Evolutionary conservation across 2,888 invertebrate species (phyloP), one percentile per base, ranked within the genome.

Genomic region (Sarcophaga subvicina): DNA sequence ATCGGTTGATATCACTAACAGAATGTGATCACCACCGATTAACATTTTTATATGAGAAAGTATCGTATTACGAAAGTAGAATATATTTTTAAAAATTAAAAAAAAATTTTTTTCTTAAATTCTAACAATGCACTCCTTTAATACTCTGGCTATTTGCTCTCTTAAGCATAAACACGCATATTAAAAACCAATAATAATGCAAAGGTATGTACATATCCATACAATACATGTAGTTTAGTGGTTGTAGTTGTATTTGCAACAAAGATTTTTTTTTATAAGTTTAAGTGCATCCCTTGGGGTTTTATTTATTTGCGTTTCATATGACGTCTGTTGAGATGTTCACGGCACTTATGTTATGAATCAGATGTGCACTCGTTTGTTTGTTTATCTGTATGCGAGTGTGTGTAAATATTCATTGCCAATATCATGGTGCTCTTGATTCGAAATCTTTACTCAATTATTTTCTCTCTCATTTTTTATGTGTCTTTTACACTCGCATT

Each of bases 271-370:
- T 87, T 81, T 49, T 84, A 87, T 75, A 87, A 67, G 79, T 82
- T 84, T 87, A 87, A 87, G 87, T 87, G 84, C 87, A 84, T 87
- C 84, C 84, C 87, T 87, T 81, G 87, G 82, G 87, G 87, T 84
- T 87, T 87, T 67, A 63, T 83, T 80, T 87, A 67, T 87, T 79
- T 87, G 81, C 69, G 71, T 82, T 84, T 82, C 76, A 73, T 67
- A 76, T 87, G 79, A 66, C 71, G 63, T 76, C 71, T 84, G 62
- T 20, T 37, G 12, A 27, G 20, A 67, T 64, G 12, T 1, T 60
- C 70, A 62, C 54, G 66, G 17, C 54, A 54, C 54, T 14, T 17
- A 54, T 54, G 54, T 37, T 37, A 37, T 37, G 62, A 10, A n/a
- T 62, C 62, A 62, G 10, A 20, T 59, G 59, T 59, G 59, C 59